Evolutionary conservation across 2,888 invertebrate species (phyloP).

Genomic region (Adela reaumurella): DNA sequence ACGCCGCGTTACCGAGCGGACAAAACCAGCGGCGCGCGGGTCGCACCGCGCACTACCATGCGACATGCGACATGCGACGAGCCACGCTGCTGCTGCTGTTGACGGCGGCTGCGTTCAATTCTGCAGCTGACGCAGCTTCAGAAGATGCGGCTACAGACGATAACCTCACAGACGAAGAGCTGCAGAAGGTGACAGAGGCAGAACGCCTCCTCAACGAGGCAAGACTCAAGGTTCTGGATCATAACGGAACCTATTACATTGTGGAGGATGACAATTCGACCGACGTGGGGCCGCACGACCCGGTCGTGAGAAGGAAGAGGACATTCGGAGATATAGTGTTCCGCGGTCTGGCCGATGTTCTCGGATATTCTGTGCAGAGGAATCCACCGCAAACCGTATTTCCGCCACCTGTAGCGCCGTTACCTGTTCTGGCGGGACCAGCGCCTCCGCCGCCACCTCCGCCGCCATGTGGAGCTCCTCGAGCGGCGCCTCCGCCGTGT

Average conservation of each 20-base stretch:
- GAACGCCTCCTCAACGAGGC: not conserved
- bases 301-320: conserved; percentile 43
- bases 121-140: conserved; percentile 11
- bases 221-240: conserved; percentile 6
- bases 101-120: conserved; percentile 14
- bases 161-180: conserved; percentile 2
- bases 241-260: conserved; percentile 15
- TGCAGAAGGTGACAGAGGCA: not conserved
- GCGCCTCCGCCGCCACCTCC: conserved; percentile 19
- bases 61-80: conserved; percentile 38
- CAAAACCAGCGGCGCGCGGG: conserved; percentile 33
- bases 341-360: conserved; percentile 46
- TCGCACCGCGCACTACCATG: conserved; percentile 38
- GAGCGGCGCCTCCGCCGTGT: conserved; percentile 16
- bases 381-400: conserved; percentile 33
- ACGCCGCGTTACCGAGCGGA: conserved; percentile 16
- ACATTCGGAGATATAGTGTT: conserved; percentile 51
- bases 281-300: conserved; percentile 26
- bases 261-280: conserved; percentile 13
- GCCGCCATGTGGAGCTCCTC: conserved; percentile 14
- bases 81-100: conserved; percentile 19
- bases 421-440: conserved; percentile 32
- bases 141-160: not conserved
- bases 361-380: conserved; percentile 40
- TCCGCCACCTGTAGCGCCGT: conserved; percentile 42